phyloP scores from a whole-genome alignment of 2,888 invertebrate species.

The Merodon equestris region DNA sequence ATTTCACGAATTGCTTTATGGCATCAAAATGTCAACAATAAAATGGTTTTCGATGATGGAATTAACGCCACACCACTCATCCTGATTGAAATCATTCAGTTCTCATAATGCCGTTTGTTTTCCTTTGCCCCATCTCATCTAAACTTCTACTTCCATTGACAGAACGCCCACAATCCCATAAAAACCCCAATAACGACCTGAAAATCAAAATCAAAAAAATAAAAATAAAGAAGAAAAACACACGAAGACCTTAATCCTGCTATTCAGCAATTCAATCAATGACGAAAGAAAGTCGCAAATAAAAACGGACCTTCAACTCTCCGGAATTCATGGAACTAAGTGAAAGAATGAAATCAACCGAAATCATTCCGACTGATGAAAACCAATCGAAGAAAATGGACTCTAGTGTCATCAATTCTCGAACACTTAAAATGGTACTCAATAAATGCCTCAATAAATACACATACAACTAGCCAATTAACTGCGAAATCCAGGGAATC shows the following conservation, averaged over 20 bases:
- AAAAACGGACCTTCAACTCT: conserved; percentile 27
- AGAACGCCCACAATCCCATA: conserved; percentile 7
- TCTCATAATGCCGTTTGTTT: background rate
- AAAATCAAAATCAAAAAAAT: background rate
- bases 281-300: conserved; percentile 15
- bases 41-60: too few relatives aligned
- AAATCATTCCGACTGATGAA: conserved; percentile 46
- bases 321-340: background rate
- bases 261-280: conserved; percentile 29
- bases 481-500: background rate
- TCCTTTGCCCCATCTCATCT: background rate
- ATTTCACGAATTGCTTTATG: too few relatives aligned
- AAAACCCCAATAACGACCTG: conserved; percentile 11
- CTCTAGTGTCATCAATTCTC: conserved; percentile 58
- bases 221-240: conserved; percentile 5
- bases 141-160: conserved; percentile 14
- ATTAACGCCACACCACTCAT: too few relatives aligned
- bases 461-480: conserved; percentile 35
- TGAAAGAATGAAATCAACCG: conserved; percentile 43
- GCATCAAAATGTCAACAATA: too few relatives aligned
- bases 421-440: conserved; percentile 51
- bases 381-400: conserved; percentile 64
- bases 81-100: too few relatives aligned
- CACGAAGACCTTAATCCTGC: background rate
- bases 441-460: conserved; percentile 50